Evolutionary conservation across 1,140 invertebrate genomes (phyloP).

Genomic region (Orius insidiosus): DNA sequence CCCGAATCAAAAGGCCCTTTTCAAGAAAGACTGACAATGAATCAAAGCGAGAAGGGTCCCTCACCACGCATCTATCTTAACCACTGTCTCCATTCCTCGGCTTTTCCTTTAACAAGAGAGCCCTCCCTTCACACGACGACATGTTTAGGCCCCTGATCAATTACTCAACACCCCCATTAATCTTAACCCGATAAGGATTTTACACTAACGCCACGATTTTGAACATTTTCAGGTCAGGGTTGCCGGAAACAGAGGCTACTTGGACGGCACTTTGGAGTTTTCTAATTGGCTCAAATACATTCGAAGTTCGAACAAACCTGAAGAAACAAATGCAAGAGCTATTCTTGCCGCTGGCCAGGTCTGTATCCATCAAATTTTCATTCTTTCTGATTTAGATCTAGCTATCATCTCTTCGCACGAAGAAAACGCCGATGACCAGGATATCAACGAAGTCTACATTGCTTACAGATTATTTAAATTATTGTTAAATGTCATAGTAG

Average conservation of each 20-base stretch:
- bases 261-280: slow-evolving; percentile 56
- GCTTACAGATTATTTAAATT: too few relatives aligned
- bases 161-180: not conserved
- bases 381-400: too few relatives aligned
- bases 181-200: not conserved
- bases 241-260: slow-evolving; percentile 50
- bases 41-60: not conserved
- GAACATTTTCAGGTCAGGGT: slow-evolving; percentile 47
- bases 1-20: too few relatives aligned
- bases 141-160: slow-evolving; percentile 1
- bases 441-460: too few relatives aligned
- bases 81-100: not conserved
- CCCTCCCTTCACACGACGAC: not conserved
- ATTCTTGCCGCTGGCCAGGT: slow-evolving; percentile 52
- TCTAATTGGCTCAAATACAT: slow-evolving; percentile 68
- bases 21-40: too few relatives aligned
- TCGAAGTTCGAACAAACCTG: slow-evolving; percentile 41
- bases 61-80: slow-evolving; percentile 1
- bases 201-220: not conserved
- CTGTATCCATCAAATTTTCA: too few relatives aligned
- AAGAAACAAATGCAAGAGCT: slow-evolving; percentile 50
- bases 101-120: not conserved
- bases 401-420: too few relatives aligned
- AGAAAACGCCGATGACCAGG: too few relatives aligned
- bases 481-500: too few relatives aligned